Evolutionary conservation across 2,888 invertebrate species (phyloP), one percentile per base, ranked within the genome.

Genomic region (Phortica okadai): DNA sequence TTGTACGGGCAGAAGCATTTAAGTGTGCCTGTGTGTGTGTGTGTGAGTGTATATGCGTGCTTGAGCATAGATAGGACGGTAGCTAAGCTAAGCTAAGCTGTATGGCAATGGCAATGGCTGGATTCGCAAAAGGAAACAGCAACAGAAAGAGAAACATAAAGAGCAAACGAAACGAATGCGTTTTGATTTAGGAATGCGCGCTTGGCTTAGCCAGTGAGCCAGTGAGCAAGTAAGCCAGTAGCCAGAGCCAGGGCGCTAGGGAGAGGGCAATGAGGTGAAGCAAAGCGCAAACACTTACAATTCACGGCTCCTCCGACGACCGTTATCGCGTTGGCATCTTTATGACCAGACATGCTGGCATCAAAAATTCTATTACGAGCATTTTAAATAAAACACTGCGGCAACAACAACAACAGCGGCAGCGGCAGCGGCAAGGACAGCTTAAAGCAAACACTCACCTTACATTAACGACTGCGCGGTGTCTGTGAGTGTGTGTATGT

Each of bases 361-460:
- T 86, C 87, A 87, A 86, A 87, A 86, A 86, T 86, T 86, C 86
- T 87, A 86, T 86, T 86, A 86, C 87, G 82, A 85, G 82, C 85
- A 83, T 87, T 88, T 85, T 86, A 86, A 85, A 88, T 86, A 86
- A 88, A 87, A 86, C 82, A 85, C 85, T 81, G 82, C 81, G 80
- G 78, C 79, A 58, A 72, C 76, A 74, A 42, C 45, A 62, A 58
- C 41, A 56, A 50, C 41, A 41, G n/a, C 75, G 62, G n/a, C 74
- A 56, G 64, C 33, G 76, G 74, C 67, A 11, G 33, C 74, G 80
- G 85, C 80, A 81, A 84, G 82, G 86, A 84, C 83, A 69, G 78
- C 81, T 78, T 72, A 75, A 2, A 74, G 74, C 73, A 75, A 10
- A 74, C 74, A 62, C 41, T 45, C 8, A 69, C 25, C 62, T 54